Evolutionary conservation across 2,888 invertebrate species (phyloP), one percentile per base, ranked within the genome.

Genomic region (Folsomia candida): DNA sequence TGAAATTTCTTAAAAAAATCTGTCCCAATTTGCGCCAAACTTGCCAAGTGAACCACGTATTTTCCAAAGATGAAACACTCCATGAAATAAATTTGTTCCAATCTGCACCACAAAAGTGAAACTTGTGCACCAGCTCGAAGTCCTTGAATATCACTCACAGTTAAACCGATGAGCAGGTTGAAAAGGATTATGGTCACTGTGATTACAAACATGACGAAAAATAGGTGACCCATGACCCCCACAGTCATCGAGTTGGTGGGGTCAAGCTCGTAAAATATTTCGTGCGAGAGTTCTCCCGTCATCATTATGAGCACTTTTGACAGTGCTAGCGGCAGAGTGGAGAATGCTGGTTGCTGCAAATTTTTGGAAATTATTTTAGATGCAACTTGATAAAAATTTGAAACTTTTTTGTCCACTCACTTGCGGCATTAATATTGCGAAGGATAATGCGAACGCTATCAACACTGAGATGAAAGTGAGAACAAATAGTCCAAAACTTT

Each of bases 121-220:
- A 75, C 67, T 51, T 73, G 68, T 2, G 79, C 79, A 9, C 64
- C 54, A 22, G 62, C 57, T 62, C 77, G 73, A 4, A 79, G 62
- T 20, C 76, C 74, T 68, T 77, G 77, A 65, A 75, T 77, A 67
- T 79, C 79, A n/a, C 71, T 73, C 47, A 79, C 76, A 24, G 79
- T 79, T 26, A 79, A 76, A 62, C 75, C 79, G 51, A 79, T 77
- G 2, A 79, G 68, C 14, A 79, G 62, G 59, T 79, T 79, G 47
- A 77, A 79, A 18, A 79, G 67, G 2, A 76, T 76, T 11, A 79
- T 76, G 1, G 79, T 75, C 11, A 79, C 76, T 9, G 76, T 69
- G 27, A 77, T 64, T 0, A 74, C 73, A 51, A 79, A 79, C 25
- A 67, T 54, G 6, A 65, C 69, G 24, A 70, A 79, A 58, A 79